These are phyloP conservation scores for Tauraco erythrolophus DNA, from an alignment of 2,113 vertebrate species.

Conservation along the genomic window DNA sequence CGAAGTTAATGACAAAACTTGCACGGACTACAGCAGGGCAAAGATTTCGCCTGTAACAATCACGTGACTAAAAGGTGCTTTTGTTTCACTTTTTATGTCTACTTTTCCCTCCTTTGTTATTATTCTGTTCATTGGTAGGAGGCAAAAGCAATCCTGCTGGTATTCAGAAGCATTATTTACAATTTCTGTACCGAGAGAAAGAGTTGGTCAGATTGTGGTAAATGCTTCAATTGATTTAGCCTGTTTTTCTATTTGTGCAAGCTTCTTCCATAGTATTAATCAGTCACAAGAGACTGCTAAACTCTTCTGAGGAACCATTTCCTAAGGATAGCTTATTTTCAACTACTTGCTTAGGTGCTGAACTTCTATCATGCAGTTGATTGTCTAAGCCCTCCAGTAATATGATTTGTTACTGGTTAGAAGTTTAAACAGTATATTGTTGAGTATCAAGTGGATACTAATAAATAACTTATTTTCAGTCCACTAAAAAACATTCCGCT, in stretches of 20 bases:
- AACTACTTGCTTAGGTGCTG: neutral
- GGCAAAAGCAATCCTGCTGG: constrained; percentile 29
- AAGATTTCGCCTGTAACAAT: neutral
- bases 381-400: neutral
- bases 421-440: neutral
- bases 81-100: constrained; percentile 6
- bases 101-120: constrained; percentile 13
- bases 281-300: constrained; percentile 1
- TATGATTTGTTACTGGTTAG: neutral
- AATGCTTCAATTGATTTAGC: constrained; percentile 6
- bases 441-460: neutral
- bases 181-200: constrained; percentile 31
- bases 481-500: neutral
- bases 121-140: neutral
- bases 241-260: neutral
- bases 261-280: constrained; percentile 10
- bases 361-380: neutral
- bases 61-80: constrained; percentile 9
- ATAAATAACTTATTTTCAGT: neutral
- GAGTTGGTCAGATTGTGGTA: neutral
- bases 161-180: constrained; percentile 39
- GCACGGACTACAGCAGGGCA: neutral
- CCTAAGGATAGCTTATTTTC: neutral
- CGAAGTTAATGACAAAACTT: neutral
- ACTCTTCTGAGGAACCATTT: constrained; percentile 7